phyloP scores from a whole-genome alignment of 2,113 vertebrate species.

The Hemichromis elongatus region DNA sequence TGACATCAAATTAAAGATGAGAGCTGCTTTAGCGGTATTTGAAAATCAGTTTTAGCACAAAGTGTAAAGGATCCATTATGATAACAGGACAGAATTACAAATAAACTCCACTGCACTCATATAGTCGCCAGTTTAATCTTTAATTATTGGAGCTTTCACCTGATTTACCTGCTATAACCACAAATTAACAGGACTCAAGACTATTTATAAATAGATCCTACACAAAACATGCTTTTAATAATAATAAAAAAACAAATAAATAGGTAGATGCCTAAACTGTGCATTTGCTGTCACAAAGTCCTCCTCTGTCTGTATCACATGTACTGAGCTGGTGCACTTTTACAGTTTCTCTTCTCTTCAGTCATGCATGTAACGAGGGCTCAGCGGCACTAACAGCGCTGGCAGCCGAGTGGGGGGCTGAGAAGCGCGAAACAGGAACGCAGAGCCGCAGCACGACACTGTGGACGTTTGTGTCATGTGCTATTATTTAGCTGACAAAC shows the following conservation, averaged over 20 bases:
- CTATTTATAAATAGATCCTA: rapidly evolving
- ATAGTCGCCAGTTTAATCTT: background rate
- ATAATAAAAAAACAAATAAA: rapidly evolving
- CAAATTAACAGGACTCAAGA: background rate
- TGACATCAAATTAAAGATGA: background rate
- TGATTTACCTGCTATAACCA: background rate
- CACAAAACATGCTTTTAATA: background rate
- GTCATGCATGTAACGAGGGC: background rate
- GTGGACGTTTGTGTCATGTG: rapidly evolving
- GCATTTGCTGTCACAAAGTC: background rate
- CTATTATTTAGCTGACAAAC: background rate
- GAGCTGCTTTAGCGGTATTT: background rate
- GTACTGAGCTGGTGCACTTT: background rate
- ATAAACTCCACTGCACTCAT: background rate
- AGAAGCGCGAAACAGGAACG: rapidly evolving
- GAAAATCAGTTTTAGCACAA: background rate
- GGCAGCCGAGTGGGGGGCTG: rapidly evolving
- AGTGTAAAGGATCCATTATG: background rate
- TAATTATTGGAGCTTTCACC: background rate
- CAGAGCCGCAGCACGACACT: background rate
- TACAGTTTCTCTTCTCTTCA: background rate
- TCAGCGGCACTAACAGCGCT: background rate
- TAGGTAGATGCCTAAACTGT: background rate
- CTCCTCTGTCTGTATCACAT: background rate
- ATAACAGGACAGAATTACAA: background rate